Conservation (phyloP, 1,140 invertebrate species). For the Agraylea sexmaculata region DNA sequence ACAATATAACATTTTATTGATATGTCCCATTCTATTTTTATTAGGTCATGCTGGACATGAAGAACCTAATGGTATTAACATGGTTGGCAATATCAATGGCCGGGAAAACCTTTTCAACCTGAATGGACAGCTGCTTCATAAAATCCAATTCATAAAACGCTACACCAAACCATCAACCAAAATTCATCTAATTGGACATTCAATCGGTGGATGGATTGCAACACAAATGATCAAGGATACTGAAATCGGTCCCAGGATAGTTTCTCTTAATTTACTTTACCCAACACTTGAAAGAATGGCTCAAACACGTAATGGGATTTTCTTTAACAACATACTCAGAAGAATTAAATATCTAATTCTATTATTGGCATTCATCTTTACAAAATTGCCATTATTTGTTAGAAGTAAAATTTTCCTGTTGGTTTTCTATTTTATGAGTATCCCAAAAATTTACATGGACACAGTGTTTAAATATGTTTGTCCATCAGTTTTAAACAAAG, state of each 20-base stretch:
- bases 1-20: too few species aligned
- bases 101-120: slow-evolving; percentile 51
- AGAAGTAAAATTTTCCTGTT: not conserved
- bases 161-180: slow-evolving; percentile 54
- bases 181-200: slow-evolving; percentile 71
- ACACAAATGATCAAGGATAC: slow-evolving; percentile 57
- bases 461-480: slow-evolving; percentile 41
- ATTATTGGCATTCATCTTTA: slow-evolving; percentile 46
- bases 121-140: slow-evolving; percentile 69
- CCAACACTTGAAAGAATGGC: slow-evolving; percentile 73
- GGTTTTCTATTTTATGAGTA: slow-evolving; percentile 10
- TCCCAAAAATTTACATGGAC: slow-evolving; percentile 31
- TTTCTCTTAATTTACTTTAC: slow-evolving; percentile 60
- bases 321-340: slow-evolving; percentile 41
- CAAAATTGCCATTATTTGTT: slow-evolving; percentile 39
- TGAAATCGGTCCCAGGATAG: slow-evolving; percentile 34
- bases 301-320: slow-evolving; percentile 54
- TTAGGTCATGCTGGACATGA: slow-evolving; percentile 62
- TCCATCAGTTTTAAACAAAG: slow-evolving; percentile 38
- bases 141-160: slow-evolving; percentile 60
- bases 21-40: slow-evolving; percentile 5
- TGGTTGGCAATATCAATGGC: slow-evolving; percentile 36
- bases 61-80: slow-evolving; percentile 32
- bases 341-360: slow-evolving; percentile 43
- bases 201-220: slow-evolving; percentile 70